Base-by-base conservation (phyloP, 2,797 vertebrate species). In the Enteromius mattozi region DNA sequence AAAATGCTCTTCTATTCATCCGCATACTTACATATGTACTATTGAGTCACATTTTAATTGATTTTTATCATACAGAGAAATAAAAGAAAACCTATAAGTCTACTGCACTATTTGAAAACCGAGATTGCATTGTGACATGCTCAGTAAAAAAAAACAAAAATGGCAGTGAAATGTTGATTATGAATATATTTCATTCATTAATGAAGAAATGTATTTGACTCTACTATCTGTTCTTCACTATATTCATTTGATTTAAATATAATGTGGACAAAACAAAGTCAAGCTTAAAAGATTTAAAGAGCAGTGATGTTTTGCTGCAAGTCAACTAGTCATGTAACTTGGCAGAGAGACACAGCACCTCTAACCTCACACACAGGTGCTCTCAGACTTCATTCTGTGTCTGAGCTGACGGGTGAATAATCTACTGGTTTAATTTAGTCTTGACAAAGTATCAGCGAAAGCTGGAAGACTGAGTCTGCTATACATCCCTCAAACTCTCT, bases 351-450 rank as follows among this genome's bases (percentile, higher is more conserved):
- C 71, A 30, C 45, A 71, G 63, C 79, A 82, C 82, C 71, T 24
- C 69, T 71, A 78, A 77, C 79, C 54, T 40, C 47, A 72, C 27
- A 72, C 75, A 84, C 75, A 80, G 75, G 68, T 86, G 56, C 61
- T 72, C 56, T 71, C 74, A 66, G 75, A 59, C 54, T 51, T 49
- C 68, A 76, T 19, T 78, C 42, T 78, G 49, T 21, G 79, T 65
- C 47, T 72, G 54, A 45, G 17, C 70, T 70, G 66, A 72, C 45
- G 66, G 51, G 42, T 54, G 1, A 30, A 78, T 61, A 68, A 82
- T 72, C 70, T 56, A 59, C 27, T 86, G 72, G 81, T 85, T 86
- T 87, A 45, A 65, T 83, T 85, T 71, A 47, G 47, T 37, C 14
- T 47, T 75, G 45, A 74, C 42, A 9, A 40, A 27, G 10, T 70